Conservation (phyloP, 37 sponge, comb jelly and placozoan species). For the Geodia barretti region DNA sequence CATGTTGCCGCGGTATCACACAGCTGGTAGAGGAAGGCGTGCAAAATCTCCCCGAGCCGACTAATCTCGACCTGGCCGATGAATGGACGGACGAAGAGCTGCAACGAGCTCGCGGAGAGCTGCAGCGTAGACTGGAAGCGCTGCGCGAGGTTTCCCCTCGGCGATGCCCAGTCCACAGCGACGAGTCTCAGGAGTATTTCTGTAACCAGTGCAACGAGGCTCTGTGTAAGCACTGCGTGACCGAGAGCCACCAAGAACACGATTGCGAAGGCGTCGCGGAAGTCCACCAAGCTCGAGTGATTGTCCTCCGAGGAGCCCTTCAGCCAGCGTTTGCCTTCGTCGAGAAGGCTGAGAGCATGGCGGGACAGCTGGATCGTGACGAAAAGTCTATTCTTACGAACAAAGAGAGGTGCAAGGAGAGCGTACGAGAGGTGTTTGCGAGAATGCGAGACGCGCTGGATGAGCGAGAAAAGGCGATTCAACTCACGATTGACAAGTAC, state of each 20-base stretch:
- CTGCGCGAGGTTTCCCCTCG: background rate
- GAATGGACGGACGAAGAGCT: background rate
- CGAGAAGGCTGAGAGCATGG: background rate
- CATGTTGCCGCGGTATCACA: background rate
- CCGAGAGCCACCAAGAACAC: background rate
- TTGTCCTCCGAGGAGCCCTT: background rate
- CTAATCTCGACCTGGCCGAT: background rate
- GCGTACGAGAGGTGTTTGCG: background rate
- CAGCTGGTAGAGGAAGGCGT: background rate
- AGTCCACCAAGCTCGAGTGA: background rate
- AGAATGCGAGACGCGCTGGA: background rate
- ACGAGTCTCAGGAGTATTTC: background rate
- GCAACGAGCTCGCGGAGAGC: background rate
- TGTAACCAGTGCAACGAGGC: background rate
- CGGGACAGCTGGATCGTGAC: background rate
- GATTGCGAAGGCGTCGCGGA: background rate
- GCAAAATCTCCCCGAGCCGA: background rate
- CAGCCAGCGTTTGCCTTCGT: background rate
- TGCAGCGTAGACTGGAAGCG: background rate
- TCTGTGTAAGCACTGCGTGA: background rate
- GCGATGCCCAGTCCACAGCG: background rate
- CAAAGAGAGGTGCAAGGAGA: background rate
- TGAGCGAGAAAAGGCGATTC: background rate
- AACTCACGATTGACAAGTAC: background rate
- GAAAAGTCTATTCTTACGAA: background rate